These are phyloP conservation scores for Drosophila eohydei DNA, from an alignment of 2,888 invertebrate species.

Conservation along the genomic window DNA sequence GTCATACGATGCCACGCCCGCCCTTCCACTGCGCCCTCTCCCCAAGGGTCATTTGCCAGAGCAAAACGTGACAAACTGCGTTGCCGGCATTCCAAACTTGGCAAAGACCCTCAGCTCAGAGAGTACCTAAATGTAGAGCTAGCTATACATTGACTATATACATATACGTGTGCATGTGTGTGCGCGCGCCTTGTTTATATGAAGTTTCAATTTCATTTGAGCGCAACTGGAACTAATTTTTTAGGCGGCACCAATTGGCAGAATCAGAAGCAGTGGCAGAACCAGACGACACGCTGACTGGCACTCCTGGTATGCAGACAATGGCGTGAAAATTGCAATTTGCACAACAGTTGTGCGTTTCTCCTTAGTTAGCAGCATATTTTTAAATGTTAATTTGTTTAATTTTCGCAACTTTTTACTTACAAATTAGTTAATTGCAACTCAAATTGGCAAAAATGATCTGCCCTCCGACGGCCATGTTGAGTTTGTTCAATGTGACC, in stretches of 20 bases:
- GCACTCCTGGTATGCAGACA: conserved; percentile 61
- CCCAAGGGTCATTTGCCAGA: conserved; percentile 70
- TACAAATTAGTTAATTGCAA: conserved; percentile 9
- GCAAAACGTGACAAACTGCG: conserved; percentile 70
- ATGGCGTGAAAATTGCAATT: conserved; percentile 62
- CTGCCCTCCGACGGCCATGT: background rate
- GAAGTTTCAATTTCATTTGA: conserved; percentile 77
- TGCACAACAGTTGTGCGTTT: conserved; percentile 42
- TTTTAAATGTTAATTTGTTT: conserved; percentile 5
- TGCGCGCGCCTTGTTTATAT: conserved; percentile 32
- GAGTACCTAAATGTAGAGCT: background rate
- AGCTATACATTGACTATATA: background rate
- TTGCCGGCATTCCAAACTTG: conserved; percentile 55
- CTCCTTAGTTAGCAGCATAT: background rate
- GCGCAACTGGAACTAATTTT: conserved; percentile 75
- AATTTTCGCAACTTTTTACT: background rate
- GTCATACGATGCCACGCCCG: conserved; percentile 59
- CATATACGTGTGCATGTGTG: background rate
- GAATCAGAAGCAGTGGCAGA: conserved; percentile 29
- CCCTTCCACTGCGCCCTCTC: background rate
- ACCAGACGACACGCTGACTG: conserved; percentile 71
- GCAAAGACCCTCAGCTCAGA: conserved; percentile 6
- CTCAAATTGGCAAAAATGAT: conserved; percentile 1
- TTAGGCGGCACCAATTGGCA: conserved; percentile 66
- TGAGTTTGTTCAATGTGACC: background rate